These are phyloP conservation scores for Phalacrocorax aristotelis DNA, from an alignment of 2,113 vertebrate genomes.

Conservation along the genomic window DNA sequence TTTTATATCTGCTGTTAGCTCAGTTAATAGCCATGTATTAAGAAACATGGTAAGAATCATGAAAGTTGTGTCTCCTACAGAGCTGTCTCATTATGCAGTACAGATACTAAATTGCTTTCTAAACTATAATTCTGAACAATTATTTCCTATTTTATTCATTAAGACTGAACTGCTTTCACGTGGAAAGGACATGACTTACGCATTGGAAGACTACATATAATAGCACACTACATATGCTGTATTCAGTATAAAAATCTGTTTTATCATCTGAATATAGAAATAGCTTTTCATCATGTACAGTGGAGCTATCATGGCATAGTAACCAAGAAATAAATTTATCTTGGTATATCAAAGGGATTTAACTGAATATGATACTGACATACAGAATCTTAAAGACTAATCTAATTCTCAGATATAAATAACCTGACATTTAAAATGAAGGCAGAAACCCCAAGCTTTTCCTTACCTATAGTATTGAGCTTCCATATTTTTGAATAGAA, in stretches of 20 bases:
- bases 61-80: slow-evolving; percentile 21
- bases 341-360: not conserved
- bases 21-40: not conserved
- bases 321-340: not conserved
- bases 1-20: slow-evolving; percentile 19
- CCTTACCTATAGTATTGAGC: not conserved
- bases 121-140: not conserved
- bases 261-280: not conserved
- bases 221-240: not conserved
- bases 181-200: not conserved
- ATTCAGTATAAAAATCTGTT: not conserved
- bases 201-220: not conserved
- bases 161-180: not conserved
- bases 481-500: not conserved
- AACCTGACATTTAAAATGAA: not conserved
- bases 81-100: not conserved
- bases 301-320: not conserved
- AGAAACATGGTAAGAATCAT: not conserved
- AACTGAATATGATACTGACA: not conserved
- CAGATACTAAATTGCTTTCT: slow-evolving; percentile 4
- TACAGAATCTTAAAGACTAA: not conserved
- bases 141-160: not conserved
- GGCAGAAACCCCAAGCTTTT: not conserved
- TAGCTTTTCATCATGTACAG: not conserved
- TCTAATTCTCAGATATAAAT: not conserved